Evolutionary conservation across 1,140 invertebrate species (phyloP).

Genomic region (Diorhabda elongata): DNA sequence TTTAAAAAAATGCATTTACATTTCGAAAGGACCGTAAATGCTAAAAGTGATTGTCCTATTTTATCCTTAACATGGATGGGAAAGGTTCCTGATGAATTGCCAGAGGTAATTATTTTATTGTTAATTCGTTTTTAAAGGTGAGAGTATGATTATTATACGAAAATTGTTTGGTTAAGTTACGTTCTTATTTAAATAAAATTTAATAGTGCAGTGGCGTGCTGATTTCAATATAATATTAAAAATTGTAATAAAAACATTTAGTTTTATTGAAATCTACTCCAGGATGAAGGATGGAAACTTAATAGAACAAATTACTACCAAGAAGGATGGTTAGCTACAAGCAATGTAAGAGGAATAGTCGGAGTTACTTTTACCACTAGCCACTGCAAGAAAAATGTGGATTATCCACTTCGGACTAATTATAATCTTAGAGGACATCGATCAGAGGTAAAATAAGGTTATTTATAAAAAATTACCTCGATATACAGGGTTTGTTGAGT

Average conservation of each 20-base stretch:
- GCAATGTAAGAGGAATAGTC: conserved; percentile 89
- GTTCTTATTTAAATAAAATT: too few species aligned
- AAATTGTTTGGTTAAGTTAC: not conserved
- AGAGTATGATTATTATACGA: not conserved
- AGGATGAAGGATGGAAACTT: conserved; percentile 90
- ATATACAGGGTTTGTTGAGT: too few species aligned
- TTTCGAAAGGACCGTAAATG: conserved; percentile 89
- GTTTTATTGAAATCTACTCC: conserved; percentile 31
- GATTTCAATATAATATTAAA: too few species aligned
- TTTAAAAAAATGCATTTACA: conserved; percentile 71
- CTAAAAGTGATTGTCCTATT: conserved; percentile 92
- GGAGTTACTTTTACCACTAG: conserved; percentile 95
- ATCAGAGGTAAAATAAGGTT: conserved; percentile 71
- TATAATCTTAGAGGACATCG: conserved; percentile 96
- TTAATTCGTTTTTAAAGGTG: not conserved
- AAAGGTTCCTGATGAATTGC: conserved; percentile 90
- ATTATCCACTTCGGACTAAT: conserved; percentile 86
- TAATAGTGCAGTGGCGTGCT: too few species aligned
- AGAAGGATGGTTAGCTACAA: conserved; percentile 96
- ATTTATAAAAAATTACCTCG: too few species aligned
- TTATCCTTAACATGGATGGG: conserved; percentile 96
- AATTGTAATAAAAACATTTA: too few species aligned
- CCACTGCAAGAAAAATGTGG: conserved; percentile 76
- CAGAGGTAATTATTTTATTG: conserved; percentile 64
- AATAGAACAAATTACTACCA: conserved; percentile 95